Percentiles rank a stretch among this genome's conserved stretches.
Evolutionary conservation across 2,888 invertebrate genomes (phyloP).

Genomic region (Cataglyphis livida): DNA sequence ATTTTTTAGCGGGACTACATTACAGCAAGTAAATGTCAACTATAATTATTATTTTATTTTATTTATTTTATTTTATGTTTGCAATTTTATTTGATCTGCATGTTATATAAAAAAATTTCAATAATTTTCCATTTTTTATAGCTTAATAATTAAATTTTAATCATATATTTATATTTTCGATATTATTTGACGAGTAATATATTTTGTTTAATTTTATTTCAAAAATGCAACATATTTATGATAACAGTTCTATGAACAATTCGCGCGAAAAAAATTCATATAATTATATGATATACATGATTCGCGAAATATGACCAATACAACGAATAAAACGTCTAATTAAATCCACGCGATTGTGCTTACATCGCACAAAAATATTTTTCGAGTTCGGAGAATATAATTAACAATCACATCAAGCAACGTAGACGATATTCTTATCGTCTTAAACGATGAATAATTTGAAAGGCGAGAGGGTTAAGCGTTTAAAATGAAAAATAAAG

Average conservation of each 20-base stretch:
- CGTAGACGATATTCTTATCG: conserved; percentile 2
- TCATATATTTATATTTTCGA: background rate
- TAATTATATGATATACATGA: conserved; percentile 15
- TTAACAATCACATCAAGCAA: conserved; percentile 19
- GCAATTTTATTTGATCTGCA: background rate
- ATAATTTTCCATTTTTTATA: background rate
- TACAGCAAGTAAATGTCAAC: background rate
- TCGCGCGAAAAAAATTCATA: background rate
- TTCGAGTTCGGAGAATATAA: conserved; percentile 10
- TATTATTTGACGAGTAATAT: background rate
- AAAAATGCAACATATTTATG: background rate
- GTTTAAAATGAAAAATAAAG: conserved; percentile 50
- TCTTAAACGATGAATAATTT: background rate
- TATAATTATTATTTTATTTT: background rate
- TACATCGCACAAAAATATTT: background rate
- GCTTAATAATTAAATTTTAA: background rate
- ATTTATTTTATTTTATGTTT: background rate
- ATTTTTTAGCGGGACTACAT: background rate
- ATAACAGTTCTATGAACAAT: background rate
- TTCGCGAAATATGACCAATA: conserved; percentile 17
- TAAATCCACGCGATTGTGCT: conserved; percentile 36
- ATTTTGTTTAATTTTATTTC: background rate
- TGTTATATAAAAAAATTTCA: background rate
- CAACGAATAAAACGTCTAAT: conserved; percentile 36
- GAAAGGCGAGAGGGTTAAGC: conserved; percentile 27